Conservation (phyloP, 1,140 invertebrate species). For the Orchesella cincta region DNA sequence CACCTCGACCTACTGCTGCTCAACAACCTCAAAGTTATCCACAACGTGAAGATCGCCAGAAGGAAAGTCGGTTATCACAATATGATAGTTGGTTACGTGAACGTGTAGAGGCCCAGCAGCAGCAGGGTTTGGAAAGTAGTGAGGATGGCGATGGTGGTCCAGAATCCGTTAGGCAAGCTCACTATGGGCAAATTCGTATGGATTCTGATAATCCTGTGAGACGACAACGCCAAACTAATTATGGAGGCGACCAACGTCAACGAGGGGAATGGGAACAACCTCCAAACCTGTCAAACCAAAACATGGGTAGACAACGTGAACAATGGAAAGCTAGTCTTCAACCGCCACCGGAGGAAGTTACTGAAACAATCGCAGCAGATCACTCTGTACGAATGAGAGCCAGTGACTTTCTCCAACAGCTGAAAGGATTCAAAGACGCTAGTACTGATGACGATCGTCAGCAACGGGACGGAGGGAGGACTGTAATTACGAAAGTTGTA, state of each 20-base stretch:
- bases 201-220: constrained; percentile 8
- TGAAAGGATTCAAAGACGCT: background rate
- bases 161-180: background rate
- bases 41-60: background rate
- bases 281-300: background rate
- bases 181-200: background rate
- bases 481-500: background rate
- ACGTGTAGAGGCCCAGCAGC: background rate
- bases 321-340: too few relatives aligned
- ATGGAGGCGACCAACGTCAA: background rate
- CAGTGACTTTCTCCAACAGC: background rate
- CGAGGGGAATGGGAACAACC: background rate
- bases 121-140: background rate
- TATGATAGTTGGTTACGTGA: background rate
- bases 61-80: background rate
- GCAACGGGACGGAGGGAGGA: background rate
- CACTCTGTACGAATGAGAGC: constrained; percentile 15
- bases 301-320: background rate
- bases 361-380: constrained; percentile 9
- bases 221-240: too few relatives aligned
- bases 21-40: background rate
- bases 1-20: background rate
- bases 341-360: background rate
- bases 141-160: background rate
- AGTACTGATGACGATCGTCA: too few relatives aligned